Evolutionary conservation across 2,797 vertebrate genomes (phyloP), one percentile per base, ranked within the genome.

Genomic region (Clamator glandarius): DNA sequence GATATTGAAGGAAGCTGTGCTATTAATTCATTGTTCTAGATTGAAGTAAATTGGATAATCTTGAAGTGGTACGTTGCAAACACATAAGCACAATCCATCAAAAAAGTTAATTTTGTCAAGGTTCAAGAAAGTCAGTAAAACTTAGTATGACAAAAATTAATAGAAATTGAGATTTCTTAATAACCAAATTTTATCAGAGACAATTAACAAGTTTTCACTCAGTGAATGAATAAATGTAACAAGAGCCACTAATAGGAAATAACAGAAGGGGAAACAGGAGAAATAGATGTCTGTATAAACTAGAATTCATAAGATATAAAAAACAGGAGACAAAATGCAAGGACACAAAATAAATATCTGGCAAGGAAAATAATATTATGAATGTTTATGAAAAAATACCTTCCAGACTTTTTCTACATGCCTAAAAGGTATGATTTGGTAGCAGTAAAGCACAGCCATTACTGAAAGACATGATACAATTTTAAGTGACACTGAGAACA

Each of bases 81-180:
- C 35, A 39, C 21, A 66, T 15, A 78, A 87, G 36, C 19, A 69
- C 14, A 50, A 39, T 73, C 92, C 55, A 82, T 79, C 70, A 67
- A 16, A 29, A 57, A 59, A 67, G 15, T n/a, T 52, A 73, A 39
- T 59, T 85, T 79, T 64, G 29, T 29, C 15, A 58, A 67, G n/a
- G 25, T 5, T 64, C n/a, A 84, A 67, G 78, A 87, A 93, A 88
- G 29, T 59, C 89, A 87, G 84, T 84, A 68, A 87, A 82, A 89
- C 58, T 84, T 79, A 83, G 41, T 80, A 17, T n/a, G 50, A 91
- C 42, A n/a, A 62, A 63, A 85, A 80, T 64, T 69, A 88, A 87
- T 77, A 39, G 36, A 94, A 90, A 90, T 51, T 36, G 24, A 24
- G 11, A 91, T 72, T 72, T 79, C 29, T 89, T 74, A 87, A 82